A percentile compares a stretch with the other conserved stretches of the same genome.
These are phyloP conservation scores for Chalcis sispes DNA, from an alignment of 2,888 invertebrate genomes.

Conservation along the genomic window DNA sequence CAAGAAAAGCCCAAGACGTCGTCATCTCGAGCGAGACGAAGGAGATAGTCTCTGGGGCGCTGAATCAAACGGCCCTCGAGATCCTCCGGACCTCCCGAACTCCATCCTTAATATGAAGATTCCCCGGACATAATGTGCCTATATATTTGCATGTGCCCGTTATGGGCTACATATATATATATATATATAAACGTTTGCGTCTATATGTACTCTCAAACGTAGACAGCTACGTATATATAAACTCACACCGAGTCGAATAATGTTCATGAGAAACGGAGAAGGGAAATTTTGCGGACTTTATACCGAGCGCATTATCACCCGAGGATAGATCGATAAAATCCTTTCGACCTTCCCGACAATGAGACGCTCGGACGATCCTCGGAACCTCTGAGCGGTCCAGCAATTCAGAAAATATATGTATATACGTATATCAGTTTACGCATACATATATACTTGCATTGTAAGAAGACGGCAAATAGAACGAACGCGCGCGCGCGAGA, in stretches of 20 bases:
- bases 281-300: constrained; percentile 26
- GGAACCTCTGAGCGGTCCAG: too few relatives aligned
- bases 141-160: constrained; percentile 51
- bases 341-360: constrained; percentile 59
- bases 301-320: constrained; percentile 53
- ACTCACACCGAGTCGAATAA: background rate
- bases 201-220: too few relatives aligned
- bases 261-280: background rate
- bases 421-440: too few relatives aligned
- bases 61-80: constrained; percentile 50
- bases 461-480: too few relatives aligned
- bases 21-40: too few relatives aligned
- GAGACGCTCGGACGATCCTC: constrained; percentile 50
- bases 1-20: constrained; percentile 50
- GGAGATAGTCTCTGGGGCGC: constrained; percentile 16
- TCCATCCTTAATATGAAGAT: constrained; percentile 53
- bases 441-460: too few relatives aligned
- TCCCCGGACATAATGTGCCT: constrained; percentile 52
- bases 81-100: constrained; percentile 31
- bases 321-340: constrained; percentile 68
- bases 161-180: constrained; percentile 10
- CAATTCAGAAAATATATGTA: too few relatives aligned
- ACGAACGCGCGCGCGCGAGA: constrained; percentile 32
- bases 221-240: background rate
- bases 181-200: too few relatives aligned